Evolutionary conservation across 2,888 invertebrate species (phyloP).

Genomic region (Crossocerus cetratus): DNA sequence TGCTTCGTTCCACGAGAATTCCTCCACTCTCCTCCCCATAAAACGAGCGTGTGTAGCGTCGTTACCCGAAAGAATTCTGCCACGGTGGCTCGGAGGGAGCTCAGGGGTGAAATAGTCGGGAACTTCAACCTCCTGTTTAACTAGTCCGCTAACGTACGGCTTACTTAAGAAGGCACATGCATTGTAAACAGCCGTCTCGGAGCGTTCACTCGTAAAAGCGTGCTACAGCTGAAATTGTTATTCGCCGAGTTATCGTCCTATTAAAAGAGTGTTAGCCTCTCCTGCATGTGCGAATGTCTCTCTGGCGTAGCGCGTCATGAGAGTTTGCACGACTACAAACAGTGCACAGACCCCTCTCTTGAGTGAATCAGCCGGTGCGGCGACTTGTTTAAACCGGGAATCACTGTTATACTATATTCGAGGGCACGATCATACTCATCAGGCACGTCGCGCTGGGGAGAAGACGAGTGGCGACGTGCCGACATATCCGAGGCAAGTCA

Average conservation of each 20-base stretch:
- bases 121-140: not conserved
- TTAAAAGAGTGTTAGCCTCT: not conserved
- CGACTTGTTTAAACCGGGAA: not conserved
- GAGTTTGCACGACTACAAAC: no score
- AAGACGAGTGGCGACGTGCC: slow-evolving; percentile 14
- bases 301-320: not conserved
- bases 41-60: slow-evolving; percentile 32
- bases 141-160: not conserved
- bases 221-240: not conserved
- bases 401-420: not conserved
- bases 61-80: slow-evolving; percentile 12
- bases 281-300: not conserved
- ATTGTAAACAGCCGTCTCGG: slow-evolving; percentile 1
- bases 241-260: not conserved
- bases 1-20: slow-evolving; percentile 27
- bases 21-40: slow-evolving; percentile 28
- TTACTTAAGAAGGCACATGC: not conserved
- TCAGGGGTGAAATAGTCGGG: not conserved
- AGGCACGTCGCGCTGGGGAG: slow-evolving; percentile 1
- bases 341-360: no score
- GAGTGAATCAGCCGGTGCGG: not conserved
- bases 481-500: slow-evolving; percentile 13
- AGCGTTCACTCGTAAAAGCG: not conserved
- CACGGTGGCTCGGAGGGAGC: not conserved
- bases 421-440: not conserved